phyloP scores from a whole-genome alignment of 2,797 vertebrate genomes.

The Sebastes baramenuke region DNA sequence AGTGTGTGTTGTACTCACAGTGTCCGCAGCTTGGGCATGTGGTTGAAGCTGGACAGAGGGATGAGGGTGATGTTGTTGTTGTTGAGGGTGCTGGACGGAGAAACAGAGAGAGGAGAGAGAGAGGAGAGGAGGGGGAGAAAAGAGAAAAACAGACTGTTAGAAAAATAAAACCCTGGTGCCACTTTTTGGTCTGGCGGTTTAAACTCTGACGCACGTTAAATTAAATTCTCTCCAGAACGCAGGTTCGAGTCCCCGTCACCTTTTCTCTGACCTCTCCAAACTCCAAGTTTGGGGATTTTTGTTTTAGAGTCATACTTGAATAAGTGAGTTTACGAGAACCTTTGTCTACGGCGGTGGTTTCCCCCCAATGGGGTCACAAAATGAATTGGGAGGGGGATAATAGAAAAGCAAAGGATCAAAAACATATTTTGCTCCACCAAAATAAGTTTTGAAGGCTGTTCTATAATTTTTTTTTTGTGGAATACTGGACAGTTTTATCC shows the following conservation, averaged over 20 bases:
- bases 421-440: background rate
- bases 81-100: constrained; percentile 92
- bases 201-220: constrained; percentile 31
- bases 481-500: background rate
- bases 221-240: background rate
- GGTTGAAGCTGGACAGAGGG: constrained; percentile 98
- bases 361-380: background rate
- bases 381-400: background rate
- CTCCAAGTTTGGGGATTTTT: background rate
- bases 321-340: background rate
- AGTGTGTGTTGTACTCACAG: constrained; percentile 88
- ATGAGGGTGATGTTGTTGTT: constrained; percentile 99
- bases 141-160: constrained; percentile 47
- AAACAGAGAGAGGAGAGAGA: constrained; percentile 37
- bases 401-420: background rate
- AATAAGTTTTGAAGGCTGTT: background rate
- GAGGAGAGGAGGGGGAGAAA: background rate
- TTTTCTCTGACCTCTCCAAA: background rate
- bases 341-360: background rate
- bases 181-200: constrained; percentile 26
- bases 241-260: constrained; percentile 31
- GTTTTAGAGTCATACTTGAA: background rate
- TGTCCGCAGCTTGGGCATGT: constrained; percentile 99
- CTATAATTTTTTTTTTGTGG: background rate
- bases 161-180: constrained; percentile 26